A percentile compares a stretch with the other conserved stretches of the same genome.
Evolutionary conservation across 2,797 vertebrate genomes (phyloP).

Genomic region (Takifugu rubripes): DNA sequence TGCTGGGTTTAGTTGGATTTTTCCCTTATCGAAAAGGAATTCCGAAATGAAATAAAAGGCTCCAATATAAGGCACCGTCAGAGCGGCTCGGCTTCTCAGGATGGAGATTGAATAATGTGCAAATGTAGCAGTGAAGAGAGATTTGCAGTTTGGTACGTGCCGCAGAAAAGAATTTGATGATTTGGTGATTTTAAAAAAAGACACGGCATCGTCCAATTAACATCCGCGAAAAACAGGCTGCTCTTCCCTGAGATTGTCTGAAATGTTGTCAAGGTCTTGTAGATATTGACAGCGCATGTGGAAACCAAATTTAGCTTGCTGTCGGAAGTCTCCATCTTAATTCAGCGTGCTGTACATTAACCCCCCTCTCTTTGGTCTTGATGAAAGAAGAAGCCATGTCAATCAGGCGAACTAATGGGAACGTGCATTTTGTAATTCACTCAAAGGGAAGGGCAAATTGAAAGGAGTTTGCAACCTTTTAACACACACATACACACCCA

Average conservation of each 20-base stretch:
- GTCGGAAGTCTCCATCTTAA: conserved; percentile 68
- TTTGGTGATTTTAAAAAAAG: conserved; percentile 32
- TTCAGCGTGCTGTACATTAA: conserved; percentile 55
- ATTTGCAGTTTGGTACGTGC: conserved; percentile 6
- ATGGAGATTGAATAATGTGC: conserved; percentile 27
- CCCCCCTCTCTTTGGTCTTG: conserved; percentile 57
- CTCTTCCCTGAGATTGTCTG: conserved; percentile 40
- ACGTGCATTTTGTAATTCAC: conserved; percentile 76
- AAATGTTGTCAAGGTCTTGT: conserved; percentile 44
- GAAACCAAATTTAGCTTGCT: conserved; percentile 59
- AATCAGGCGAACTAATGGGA: conserved; percentile 77
- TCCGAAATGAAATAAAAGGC: conserved; percentile 48
- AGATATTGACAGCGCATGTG: conserved; percentile 53
- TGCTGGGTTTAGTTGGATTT: conserved; percentile 9
- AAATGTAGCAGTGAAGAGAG: conserved; percentile 9
- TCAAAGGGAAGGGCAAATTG: conserved; percentile 77
- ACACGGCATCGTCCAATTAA: conserved; percentile 58
- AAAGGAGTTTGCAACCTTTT: conserved; percentile 80
- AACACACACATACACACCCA: conserved; percentile 22
- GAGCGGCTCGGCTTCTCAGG: conserved; percentile 30
- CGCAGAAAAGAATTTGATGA: conserved; percentile 31
- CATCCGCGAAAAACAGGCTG: conserved; percentile 37
- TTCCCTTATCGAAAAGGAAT: conserved; percentile 17
- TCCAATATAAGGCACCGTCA: conserved; percentile 23
- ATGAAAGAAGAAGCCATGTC: conserved; percentile 71